phyloP scores from a whole-genome alignment of 2,797 vertebrate species.

The Carduelis carduelis region DNA sequence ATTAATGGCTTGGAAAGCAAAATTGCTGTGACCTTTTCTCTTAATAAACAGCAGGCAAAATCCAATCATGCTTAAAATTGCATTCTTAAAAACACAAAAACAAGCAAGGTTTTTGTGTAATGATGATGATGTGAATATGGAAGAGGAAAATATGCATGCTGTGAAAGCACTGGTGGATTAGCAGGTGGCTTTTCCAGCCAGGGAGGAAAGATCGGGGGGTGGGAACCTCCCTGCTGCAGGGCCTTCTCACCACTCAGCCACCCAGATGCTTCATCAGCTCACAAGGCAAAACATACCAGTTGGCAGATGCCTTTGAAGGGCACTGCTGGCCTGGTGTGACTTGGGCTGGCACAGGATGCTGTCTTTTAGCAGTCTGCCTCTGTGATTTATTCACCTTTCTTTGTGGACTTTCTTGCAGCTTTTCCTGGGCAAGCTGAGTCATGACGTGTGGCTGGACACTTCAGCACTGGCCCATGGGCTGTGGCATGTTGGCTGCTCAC shows the following conservation, averaged over 20 bases:
- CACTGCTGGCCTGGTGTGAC: no score
- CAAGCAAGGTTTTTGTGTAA: background rate
- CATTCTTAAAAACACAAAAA: background rate
- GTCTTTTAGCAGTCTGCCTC: background rate
- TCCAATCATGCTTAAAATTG: constrained; percentile 7
- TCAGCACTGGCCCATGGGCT: fast-evolving
- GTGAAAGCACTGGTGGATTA: background rate
- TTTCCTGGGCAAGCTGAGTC: background rate
- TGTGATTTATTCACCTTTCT: background rate
- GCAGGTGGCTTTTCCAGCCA: background rate
- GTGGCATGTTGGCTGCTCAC: fast-evolving
- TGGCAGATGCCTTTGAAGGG: background rate
- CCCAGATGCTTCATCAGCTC: background rate
- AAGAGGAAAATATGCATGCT: background rate
- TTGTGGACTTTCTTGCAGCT: background rate
- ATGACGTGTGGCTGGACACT: fast-evolving
- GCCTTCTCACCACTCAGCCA: background rate
- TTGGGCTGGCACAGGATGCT: background rate
- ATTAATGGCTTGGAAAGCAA: background rate
- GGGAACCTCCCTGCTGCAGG: background rate
- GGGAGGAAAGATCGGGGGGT: background rate
- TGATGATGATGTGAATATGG: background rate
- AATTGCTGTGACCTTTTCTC: background rate
- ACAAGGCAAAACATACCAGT: background rate
- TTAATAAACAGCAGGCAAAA: background rate